Evolutionary conservation across 2,888 invertebrate genomes (phyloP), one percentile per base, ranked within the genome.

Genomic region (Drosophila ezoana): DNA sequence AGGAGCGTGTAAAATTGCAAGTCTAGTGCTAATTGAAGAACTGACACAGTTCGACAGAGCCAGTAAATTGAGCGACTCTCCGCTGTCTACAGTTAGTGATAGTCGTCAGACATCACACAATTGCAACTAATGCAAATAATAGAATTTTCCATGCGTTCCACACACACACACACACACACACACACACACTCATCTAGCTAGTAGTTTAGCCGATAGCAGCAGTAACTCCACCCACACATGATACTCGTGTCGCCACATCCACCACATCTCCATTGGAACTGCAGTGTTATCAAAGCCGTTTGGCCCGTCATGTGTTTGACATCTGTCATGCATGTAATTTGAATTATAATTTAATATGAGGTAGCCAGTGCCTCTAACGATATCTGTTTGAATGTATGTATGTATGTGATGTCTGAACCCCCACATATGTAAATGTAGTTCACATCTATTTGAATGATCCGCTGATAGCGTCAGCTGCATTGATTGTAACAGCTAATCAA

Each of bases 321-420:
- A 86, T 78, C 72, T 83, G 87, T 83, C 87, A 78, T 6, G 72
- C 89, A 64, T 83, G 84, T 84, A 83, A 87, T 74, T 81, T 78
- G 87, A 65, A 76, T 76, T 74, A 72, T 75, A 72, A 80, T 87
- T 88, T 80, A 80, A 83, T 86, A 86, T 64, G 56, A 44, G 51
- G 32, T 37, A 62, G 57, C n/a, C 53, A 41, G 47, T 45, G 51
- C 40, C 16, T 20, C 16, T 10, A 13, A 10, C 48, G 11, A 38
- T 52, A 52, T 51, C 18, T 51, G n/a, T 28, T 35, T 11, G 10
- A 18, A 20, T 40, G 18, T 53, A 40, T 33, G 18, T 53, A 40
- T 33, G 32, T 40, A 41, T 28, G 14, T 5, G 28, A 23, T 23
- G 5, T 23, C 5, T 23, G 23, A 5, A 16, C 40, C 14, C 9